Percentiles rank a stretch among this genome's conserved stretches.
Conservation (phyloP, 2,113 vertebrate species). For the Pardalotus punctatus region DNA sequence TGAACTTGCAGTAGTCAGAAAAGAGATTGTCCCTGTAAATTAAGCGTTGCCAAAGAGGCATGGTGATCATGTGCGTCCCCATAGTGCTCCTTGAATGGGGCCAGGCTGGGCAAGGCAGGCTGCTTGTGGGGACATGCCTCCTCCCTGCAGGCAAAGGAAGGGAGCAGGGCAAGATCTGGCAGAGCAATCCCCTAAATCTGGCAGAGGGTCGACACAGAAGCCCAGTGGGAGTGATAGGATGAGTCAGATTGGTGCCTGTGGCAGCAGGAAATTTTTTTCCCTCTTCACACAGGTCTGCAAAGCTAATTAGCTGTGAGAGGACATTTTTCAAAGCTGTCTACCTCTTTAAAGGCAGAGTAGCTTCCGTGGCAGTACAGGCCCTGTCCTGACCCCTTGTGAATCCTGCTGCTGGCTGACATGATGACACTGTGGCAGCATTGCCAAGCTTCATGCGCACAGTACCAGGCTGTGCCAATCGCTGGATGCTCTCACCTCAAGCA, state of each 20-base stretch:
- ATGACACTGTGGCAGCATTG: not conserved
- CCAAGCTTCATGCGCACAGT: rapidly evolving
- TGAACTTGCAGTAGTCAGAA: not conserved
- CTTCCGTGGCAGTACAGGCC: rapidly evolving
- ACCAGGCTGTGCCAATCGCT: rapidly evolving
- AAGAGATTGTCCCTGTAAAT: not conserved
- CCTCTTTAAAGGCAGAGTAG: not conserved
- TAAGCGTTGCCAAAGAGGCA: not conserved
- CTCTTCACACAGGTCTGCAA: not conserved
- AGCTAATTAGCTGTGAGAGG: not conserved
- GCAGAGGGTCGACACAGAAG: not conserved
- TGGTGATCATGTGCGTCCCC: rapidly evolving
- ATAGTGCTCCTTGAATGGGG: not conserved
- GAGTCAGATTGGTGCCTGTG: not conserved
- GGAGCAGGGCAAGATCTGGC: not conserved
- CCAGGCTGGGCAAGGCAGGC: not conserved
- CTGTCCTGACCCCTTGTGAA: not conserved
- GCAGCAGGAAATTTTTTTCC: not conserved
- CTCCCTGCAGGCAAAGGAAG: not conserved
- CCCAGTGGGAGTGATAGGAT: not conserved
- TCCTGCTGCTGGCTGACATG: not conserved
- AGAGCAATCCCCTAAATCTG: rapidly evolving
- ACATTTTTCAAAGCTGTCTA: not conserved
- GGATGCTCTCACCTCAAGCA: not conserved
- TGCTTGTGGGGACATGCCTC: not conserved